phyloP scores from a whole-genome alignment of 2,888 invertebrate genomes.

The Harmothoe impar region DNA sequence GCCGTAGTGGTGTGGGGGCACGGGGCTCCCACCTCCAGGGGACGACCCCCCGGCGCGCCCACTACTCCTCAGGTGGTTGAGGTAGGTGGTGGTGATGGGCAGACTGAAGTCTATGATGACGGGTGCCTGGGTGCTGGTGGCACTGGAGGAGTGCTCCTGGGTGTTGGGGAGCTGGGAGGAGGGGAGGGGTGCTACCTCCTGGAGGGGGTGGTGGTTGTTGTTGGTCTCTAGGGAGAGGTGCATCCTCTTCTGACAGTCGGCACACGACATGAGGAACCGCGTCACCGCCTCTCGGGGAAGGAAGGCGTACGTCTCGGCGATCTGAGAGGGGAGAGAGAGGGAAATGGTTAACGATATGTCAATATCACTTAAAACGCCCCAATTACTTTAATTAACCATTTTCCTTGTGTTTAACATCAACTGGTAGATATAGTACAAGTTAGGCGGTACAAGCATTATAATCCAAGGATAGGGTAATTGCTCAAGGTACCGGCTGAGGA shows the following conservation, averaged over 20 bases:
- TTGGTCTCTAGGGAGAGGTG: slow-evolving; percentile 83
- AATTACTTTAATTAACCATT: no score
- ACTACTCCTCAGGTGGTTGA: slow-evolving; percentile 81
- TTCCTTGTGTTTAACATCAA: no score
- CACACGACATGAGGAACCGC: slow-evolving; percentile 95
- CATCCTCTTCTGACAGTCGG: slow-evolving; percentile 92
- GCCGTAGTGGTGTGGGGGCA: not conserved
- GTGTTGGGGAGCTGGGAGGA: slow-evolving; percentile 66
- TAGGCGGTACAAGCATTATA: not conserved
- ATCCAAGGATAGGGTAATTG: no score
- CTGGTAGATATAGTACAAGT: no score
- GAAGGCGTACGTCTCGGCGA: slow-evolving; percentile 97
- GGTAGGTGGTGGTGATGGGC: slow-evolving; percentile 94
- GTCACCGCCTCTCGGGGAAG: slow-evolving; percentile 97
- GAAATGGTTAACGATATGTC: not conserved
- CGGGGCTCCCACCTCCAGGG: not conserved
- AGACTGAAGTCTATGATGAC: slow-evolving; percentile 88
- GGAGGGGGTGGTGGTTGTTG: slow-evolving; percentile 66
- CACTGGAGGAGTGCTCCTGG: no score
- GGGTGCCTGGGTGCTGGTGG: slow-evolving; percentile 59
- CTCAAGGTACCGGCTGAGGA: no score
- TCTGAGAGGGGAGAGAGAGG: slow-evolving; percentile 86
- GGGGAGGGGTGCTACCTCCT: not conserved
- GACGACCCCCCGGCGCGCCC: not conserved
- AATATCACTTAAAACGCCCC: no score